Evolutionary conservation across 2,888 invertebrate species (phyloP), one percentile per base, ranked within the genome.

Genomic region (Drosophila greeni): DNA sequence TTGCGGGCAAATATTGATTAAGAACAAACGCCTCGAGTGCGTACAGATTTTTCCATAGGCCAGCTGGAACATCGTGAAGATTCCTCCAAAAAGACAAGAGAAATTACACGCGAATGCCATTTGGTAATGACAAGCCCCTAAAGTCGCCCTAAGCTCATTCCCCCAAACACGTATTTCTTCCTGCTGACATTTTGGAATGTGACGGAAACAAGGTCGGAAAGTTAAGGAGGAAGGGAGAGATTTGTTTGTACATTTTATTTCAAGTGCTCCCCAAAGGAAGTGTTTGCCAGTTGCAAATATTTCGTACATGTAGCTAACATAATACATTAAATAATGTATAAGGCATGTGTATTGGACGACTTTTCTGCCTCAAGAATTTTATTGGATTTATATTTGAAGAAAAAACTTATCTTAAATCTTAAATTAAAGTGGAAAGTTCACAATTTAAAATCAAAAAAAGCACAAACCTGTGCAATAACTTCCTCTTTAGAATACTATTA

Each of bases 81-180:
- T 49, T 45, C 6, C 43, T 9, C 1, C 24, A 36, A 31, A 24
- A 60, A 60, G 61, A 26, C 59, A 65, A 52, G 42, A 65, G 9
- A 52, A 51, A 62, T 42, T 62, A 62, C 61, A 62, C 33, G 66
- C 42, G 42, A 62, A 52, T 52, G 40, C 42, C 61, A 65, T 62
- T 62, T 62, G 66, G 42, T 65, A 65, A 62, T 62, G 42, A 62
- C 66, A 62, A 18, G 42, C 36, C n/a, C 29, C 11, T 2, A 42
- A 42, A 33, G 7, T 14, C 26, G 51, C 42, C 64, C 65, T 23
- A 49, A 36, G 64, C 61, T 24, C 33, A 18, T 61, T 49, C 26
- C 29, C 29, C 43, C n/a, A 31, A 37, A 31, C 65, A 23, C 29
- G 18, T 36, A 49, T 20, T 39, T 45, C 33, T 40, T 16, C 26